phyloP scores from a whole-genome alignment of 2,888 invertebrate species.

The Tenthredo distinguenda region DNA sequence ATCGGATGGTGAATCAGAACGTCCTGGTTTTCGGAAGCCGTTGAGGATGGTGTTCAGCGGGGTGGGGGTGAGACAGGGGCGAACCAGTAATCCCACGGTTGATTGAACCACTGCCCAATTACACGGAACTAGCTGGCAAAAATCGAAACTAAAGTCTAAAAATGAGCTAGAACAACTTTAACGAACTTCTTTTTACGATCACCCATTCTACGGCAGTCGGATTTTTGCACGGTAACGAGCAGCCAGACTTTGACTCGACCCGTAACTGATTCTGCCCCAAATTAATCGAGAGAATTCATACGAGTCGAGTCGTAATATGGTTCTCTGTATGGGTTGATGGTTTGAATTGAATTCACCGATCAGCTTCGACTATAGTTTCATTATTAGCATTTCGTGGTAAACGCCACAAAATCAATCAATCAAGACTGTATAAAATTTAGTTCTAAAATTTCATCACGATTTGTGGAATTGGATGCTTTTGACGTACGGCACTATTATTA shows the following conservation, averaged over 20 bases:
- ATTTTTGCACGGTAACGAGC: not conserved
- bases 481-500: too few relatives aligned
- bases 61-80: not conserved
- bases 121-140: constrained; percentile 16
- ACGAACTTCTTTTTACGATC: constrained; percentile 1
- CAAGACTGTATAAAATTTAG: not conserved
- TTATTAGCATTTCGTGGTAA: not conserved
- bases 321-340: not conserved
- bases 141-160: constrained; percentile 39
- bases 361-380: not conserved
- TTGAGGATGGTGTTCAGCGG: constrained; percentile 5
- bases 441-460: not conserved
- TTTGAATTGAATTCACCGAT: not conserved
- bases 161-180: constrained; percentile 30
- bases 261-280: not conserved
- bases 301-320: not conserved
- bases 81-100: constrained; percentile 33
- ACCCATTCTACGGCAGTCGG: not conserved
- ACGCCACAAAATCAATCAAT: not conserved
- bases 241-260: not conserved
- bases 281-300: constrained; percentile 16
- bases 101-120: constrained; percentile 44
- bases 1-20: not conserved
- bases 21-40: not conserved
- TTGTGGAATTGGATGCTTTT: too few relatives aligned